Evolutionary conservation across 2,113 vertebrate genomes (phyloP).

Genomic region (Cnemophilus loriae): DNA sequence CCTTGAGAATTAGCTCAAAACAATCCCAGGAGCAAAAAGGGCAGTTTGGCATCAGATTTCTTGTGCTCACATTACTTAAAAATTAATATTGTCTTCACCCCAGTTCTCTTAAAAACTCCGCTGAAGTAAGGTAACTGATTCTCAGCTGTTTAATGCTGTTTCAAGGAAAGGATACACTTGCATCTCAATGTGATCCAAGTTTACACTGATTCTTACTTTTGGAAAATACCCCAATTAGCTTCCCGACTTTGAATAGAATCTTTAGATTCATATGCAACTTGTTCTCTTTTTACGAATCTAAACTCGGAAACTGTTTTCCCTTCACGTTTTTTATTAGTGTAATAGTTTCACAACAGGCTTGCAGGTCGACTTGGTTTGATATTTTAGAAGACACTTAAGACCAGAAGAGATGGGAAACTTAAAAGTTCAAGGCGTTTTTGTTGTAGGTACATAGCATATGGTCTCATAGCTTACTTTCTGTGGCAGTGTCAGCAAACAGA

Average conservation of each 20-base stretch:
- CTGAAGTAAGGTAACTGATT: not conserved
- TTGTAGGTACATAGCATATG: not conserved
- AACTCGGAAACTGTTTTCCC: not conserved
- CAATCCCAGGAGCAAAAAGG: not conserved
- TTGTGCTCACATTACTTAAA: not conserved
- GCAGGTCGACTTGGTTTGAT: not conserved
- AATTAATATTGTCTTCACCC: not conserved
- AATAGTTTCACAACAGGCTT: not conserved
- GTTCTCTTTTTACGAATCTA: not conserved
- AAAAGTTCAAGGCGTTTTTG: not conserved
- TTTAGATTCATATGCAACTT: not conserved
- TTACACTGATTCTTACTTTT: not conserved
- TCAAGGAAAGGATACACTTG: not conserved
- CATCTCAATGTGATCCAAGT: not conserved
- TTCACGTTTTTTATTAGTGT: not conserved
- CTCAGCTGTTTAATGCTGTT: not conserved
- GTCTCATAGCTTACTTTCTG: not conserved
- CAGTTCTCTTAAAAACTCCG: not conserved
- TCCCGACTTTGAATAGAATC: not conserved
- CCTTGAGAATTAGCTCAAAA: constrained; percentile 12
- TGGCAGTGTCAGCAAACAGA: not conserved
- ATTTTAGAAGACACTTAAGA: not conserved
- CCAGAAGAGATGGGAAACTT: not conserved
- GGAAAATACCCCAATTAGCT: not conserved
- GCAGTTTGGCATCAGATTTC: constrained; percentile 11